Evolutionary conservation across 2,113 vertebrate species (phyloP).

Genomic region (Dicrurus megarhynchus): DNA sequence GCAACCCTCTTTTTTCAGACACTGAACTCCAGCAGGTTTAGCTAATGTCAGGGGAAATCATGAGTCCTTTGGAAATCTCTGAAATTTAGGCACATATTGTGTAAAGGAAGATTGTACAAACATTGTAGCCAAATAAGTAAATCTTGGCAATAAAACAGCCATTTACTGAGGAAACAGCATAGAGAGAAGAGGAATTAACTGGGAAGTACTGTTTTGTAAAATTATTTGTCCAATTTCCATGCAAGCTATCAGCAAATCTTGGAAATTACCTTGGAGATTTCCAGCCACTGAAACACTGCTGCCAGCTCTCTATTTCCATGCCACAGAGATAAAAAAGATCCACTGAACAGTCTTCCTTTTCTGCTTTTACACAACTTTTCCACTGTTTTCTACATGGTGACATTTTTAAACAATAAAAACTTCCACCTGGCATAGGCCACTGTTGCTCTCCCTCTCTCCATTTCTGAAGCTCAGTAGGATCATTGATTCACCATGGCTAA

Average conservation of each 20-base stretch:
- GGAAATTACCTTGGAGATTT: conserved; percentile 44
- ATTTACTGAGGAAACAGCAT: neutral
- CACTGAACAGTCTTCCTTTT: neutral
- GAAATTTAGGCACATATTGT: neutral
- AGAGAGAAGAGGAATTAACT: conserved; percentile 5
- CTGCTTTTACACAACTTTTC: neutral
- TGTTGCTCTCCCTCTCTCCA: neutral
- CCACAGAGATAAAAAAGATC: neutral
- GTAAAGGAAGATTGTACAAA: conserved; percentile 10
- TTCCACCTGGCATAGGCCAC: neutral
- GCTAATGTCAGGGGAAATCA: conserved; percentile 15
- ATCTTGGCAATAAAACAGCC: neutral
- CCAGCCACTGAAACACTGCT: neutral
- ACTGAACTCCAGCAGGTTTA: neutral
- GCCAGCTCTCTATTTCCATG: neutral
- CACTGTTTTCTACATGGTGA: neutral
- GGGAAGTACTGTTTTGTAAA: neutral
- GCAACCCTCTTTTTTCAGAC: neutral
- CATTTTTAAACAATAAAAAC: neutral
- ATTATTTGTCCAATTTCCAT: conserved; percentile 35
- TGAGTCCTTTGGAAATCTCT: neutral
- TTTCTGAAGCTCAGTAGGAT: neutral
- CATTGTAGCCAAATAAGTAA: neutral
- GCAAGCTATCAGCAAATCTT: neutral
- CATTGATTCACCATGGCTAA: neutral